Evolutionary conservation across 2,113 vertebrate genomes (phyloP), one percentile per base, ranked within the genome.

Genomic region (Typhlomys cinereus): DNA sequence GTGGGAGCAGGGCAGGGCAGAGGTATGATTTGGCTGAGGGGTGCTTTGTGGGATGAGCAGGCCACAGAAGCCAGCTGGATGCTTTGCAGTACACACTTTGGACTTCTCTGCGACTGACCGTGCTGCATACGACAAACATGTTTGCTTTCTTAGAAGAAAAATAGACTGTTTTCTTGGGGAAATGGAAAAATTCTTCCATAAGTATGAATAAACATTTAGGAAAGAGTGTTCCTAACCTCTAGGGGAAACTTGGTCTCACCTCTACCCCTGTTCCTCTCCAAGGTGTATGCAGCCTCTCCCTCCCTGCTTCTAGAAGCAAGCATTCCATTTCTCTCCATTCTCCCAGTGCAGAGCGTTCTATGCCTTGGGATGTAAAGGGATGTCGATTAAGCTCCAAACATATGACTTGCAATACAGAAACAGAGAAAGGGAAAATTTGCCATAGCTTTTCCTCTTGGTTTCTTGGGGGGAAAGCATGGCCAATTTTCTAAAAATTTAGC

Each of bases 371-470:
- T 3, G 61, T 27, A 69, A 46, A 85, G 36, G 6, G 21, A 27
- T 41, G 66, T 89, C 67, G 64, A 75, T 86, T 69, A 39, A n/a
- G 52, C 85, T 57, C 64, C 69, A 88, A 93, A 82, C 73, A 90
- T 31, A 41, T 15, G 71, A 46, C 79, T 89, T 78, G 36, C 62
- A 78, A 44, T 73, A 69, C 76, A 92, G 59, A 92, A 50, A 89
- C 44, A 71, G 78, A 82, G 57, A 79, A 92, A 67, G 86, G 50
- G 57, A 85, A 90, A 83, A 88, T 87, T 76, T 89, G 39, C 36
- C 46, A 62, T 87, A 3, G 21, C 25, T 70, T 85, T 81, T 78
- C 52, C 52, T 91, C 73, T 41, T 46, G 21, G 14, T 82, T 89
- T 93, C 50, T 82, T n/a, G n/a, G n/a, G n/a, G n/a, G 46, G 70